phyloP scores from a whole-genome alignment of 2,113 vertebrate genomes.

The Pelecanoides urinatrix region DNA sequence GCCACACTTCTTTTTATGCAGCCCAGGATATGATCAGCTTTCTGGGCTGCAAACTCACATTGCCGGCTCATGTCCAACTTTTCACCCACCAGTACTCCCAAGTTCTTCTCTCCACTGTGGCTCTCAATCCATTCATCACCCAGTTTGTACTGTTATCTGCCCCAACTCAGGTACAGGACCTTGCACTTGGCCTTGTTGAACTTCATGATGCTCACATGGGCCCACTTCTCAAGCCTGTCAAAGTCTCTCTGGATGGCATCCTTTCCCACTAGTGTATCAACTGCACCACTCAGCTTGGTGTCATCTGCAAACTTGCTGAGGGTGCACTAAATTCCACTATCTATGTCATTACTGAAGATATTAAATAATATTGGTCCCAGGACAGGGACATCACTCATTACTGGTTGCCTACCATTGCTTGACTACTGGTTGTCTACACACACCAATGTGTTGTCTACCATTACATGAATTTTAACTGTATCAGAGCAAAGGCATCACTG shows the following conservation, averaged over 20 bases:
- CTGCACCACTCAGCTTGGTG: background rate
- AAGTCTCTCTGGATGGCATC: background rate
- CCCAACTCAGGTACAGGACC: background rate
- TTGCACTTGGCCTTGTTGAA: background rate
- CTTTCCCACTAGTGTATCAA: background rate
- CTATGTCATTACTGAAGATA: background rate
- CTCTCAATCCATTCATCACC: background rate
- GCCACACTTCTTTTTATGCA: background rate
- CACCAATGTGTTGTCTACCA: accelerated
- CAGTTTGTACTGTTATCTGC: background rate
- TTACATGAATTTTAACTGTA: background rate
- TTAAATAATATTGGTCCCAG: background rate
- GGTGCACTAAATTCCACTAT: background rate
- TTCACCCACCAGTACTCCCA: background rate
- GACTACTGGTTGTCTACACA: background rate
- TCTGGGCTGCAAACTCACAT: background rate
- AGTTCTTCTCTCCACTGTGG: background rate
- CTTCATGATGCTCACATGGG: background rate
- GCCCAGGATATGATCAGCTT: background rate
- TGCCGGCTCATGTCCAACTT: background rate
- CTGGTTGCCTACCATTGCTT: background rate
- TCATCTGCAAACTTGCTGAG: background rate
- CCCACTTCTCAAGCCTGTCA: background rate
- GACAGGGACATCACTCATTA: background rate
- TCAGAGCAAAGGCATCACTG: background rate